Conservation (phyloP, 2,113 vertebrate genomes). For the Plectropomus leopardus region DNA sequence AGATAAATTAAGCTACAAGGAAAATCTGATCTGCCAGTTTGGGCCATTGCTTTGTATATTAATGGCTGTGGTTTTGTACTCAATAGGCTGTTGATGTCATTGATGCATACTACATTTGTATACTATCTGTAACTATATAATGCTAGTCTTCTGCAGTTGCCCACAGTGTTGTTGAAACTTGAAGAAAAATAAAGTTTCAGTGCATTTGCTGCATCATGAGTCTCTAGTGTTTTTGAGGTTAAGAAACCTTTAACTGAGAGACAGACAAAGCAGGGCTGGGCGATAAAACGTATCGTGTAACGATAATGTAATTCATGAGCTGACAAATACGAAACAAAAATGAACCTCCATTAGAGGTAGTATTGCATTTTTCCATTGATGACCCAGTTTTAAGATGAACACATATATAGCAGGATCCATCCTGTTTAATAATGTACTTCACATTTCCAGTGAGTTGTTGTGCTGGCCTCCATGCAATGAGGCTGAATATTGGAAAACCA, state of each 20-base stretch:
- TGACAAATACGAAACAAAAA: conserved; percentile 5
- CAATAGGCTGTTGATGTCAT: neutral
- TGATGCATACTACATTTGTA: no score
- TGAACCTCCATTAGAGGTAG: neutral
- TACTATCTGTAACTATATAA: no score
- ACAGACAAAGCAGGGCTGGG: no score
- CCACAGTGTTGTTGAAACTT: no score
- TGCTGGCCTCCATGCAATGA: neutral
- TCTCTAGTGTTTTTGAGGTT: no score
- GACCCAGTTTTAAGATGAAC: neutral
- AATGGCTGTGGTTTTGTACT: neutral
- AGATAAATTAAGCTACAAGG: neutral
- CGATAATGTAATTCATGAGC: neutral
- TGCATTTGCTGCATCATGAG: no score
- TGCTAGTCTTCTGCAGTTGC: no score
- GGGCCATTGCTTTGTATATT: neutral
- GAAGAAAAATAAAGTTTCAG: no score
- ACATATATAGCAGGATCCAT: neutral
- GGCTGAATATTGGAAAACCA: no score
- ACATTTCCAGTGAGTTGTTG: neutral
- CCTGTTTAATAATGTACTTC: conserved; percentile 9
- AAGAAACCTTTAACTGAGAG: no score
- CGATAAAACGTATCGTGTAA: no score
- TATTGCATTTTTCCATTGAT: neutral
- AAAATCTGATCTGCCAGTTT: neutral